phyloP scores from a whole-genome alignment of 2,888 invertebrate species.

The Urechis unicinctus region DNA sequence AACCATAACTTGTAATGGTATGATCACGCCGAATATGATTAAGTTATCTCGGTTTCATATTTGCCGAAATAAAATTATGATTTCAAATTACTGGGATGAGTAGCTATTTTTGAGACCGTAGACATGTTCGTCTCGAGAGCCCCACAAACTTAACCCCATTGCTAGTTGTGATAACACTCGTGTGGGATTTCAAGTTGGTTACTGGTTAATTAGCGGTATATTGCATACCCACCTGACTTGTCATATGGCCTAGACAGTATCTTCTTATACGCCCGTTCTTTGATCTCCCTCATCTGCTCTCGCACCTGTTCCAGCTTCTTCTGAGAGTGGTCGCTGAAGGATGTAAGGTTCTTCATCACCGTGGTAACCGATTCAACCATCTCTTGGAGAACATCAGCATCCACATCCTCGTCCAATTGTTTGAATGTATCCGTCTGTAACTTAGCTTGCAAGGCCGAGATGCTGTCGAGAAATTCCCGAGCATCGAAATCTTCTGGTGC shows the following conservation, averaged over 20 bases:
- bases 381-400: conserved; percentile 7
- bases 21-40: too few relatives aligned
- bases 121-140: too few relatives aligned
- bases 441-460: conserved; percentile 2
- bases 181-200: too few relatives aligned
- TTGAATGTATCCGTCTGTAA: conserved; percentile 4
- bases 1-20: too few relatives aligned
- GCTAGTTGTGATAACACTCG: too few relatives aligned
- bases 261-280: conserved; percentile 12
- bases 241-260: conserved; percentile 9
- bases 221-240: too few relatives aligned
- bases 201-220: too few relatives aligned
- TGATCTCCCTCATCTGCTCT: conserved; percentile 13
- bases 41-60: too few relatives aligned
- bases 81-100: too few relatives aligned
- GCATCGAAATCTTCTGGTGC: conserved; percentile 17
- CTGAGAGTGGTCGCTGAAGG: conserved; percentile 9
- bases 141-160: too few relatives aligned
- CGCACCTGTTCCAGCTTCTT: conserved; percentile 9
- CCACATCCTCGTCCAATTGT: conserved; percentile 8
- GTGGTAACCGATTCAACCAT: conserved; percentile 12
- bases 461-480: conserved; percentile 5
- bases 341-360: conserved; percentile 9
- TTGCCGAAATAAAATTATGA: too few relatives aligned
- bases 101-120: too few relatives aligned